Evolutionary conservation across 1,140 invertebrate species (phyloP), one percentile per base, ranked within the genome.

Genomic region (Caenorhabditis latens): DNA sequence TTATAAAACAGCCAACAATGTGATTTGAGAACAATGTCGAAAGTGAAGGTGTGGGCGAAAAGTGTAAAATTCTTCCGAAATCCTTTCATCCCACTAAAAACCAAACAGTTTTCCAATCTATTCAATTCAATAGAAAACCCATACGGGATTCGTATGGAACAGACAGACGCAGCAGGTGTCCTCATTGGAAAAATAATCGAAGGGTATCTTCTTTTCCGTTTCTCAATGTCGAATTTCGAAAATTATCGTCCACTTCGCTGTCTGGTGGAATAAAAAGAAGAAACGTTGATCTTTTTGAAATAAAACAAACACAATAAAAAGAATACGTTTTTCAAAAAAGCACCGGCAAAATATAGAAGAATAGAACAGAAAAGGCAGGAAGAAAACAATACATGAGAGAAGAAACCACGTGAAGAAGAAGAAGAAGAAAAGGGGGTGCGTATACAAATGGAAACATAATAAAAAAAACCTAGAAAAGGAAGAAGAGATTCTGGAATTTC

Each of bases 401-500:
- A 14, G 19, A 79, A 79, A 79, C 71, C 71, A 79, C 71, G 71
- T 79, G n/a, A n/a, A 71, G n/a, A 79, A 32, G 32, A 32, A 32
- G 32, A 32, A 32, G 32, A 32, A 32, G 32, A 32, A 32, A 50
- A 40, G 21, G 71, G 71, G 71, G 71, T 79, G 46, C 71, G n/a
- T 50, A 50, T 11, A 79, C 61, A 63, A 8, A 50, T 46, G 14
- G n/a, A 79, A n/a, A 79, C 11, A 79, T 13, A 75, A 48, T 6
- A 67, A 8, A 46, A 46, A 50, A 79, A 48, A 24, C 46, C 71
- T 79, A 79, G 40, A 79, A 46, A 32, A 32, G 11, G 11, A 48
- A 71, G 24, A 46, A 79, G 71, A 79, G 71, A 79, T 79, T 79
- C 71, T 79, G 71, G 71, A 79, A 79, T 50, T 79, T 50, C 14